Base-by-base conservation (phyloP, 2,888 invertebrate species). In the Steinernema scapterisci region DNA sequence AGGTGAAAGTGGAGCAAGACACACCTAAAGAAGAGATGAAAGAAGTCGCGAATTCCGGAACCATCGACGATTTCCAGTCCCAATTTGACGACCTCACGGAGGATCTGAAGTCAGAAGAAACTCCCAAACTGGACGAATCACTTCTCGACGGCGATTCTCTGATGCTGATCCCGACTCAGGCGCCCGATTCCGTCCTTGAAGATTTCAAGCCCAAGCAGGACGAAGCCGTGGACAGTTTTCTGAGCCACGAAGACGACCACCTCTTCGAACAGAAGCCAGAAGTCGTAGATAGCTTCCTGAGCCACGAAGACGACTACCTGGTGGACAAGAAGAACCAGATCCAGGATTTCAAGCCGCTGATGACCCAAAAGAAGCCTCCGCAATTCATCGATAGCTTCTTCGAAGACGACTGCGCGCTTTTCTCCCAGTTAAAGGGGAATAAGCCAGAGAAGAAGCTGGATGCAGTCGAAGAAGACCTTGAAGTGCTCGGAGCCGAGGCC, bases 111-210 rank as follows among this genome's bases (percentile, higher is more conserved):
- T 3, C 13, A 3, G 54, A 6, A 6, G 54, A 54, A 54, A 54
- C 13, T 6, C 5, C 16, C 3, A 16, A 54, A 25, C 54, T 54
- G 21, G 54, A 54, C 21, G 54, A 54, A 54, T 21, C 54, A 2
- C 25, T 54, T 16, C 13, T 54, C 5, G 54, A 54, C 25, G 25
- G 54, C 54, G 54, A 54, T 21, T 54, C 23, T 6, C 23, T 54
- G 54, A 54, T 54, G 54, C 54, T 54, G 5, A 54, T 54, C 25
- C 54, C 54, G 1, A 54, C 54, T 21, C 54, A 54, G 21, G 25
- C 21, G 25, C n/a, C 16, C 5, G 13, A 48, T 3, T 13, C 48
- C 13, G 16, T 13, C 13, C 48, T 5, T 3, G 48, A 48, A 48
- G 48, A n/a, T n/a, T n/a, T n/a, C n/a, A n/a, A n/a, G n/a, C n/a